Evolutionary conservation across 2,113 vertebrate genomes (phyloP), one percentile per base, ranked within the genome.

Genomic region (Eurypyga helias): DNA sequence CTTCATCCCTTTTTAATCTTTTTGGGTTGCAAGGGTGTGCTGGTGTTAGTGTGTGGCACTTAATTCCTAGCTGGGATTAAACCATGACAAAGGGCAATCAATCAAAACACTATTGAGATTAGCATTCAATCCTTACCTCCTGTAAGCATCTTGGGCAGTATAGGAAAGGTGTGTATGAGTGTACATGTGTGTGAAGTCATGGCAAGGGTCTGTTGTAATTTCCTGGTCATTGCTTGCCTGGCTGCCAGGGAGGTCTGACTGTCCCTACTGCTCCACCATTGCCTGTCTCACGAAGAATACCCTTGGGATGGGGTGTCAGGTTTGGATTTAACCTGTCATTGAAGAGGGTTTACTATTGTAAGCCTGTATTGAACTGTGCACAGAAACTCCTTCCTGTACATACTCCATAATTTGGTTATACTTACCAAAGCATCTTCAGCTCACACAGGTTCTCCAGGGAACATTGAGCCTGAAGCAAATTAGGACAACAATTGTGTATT

Each of bases 381-480:
- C 41, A 87, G 61, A 87, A 89, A 83, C 20, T 70, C 72, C 48
- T 87, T 65, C 16, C 31, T 3, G 2, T 70, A 20, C 3, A 2
- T 69, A 57, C 17, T 79, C 54, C 28, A 49, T 55, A 58, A 80
- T 86, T 94, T 33, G 5, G 19, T 93, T 92, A n/a, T 72, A 83
- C 73, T 91, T 91, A 94, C 64, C 89, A 73, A 89, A 94, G 23
- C 41, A 29, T 73, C 61, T 84, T 95, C 81, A 87, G 57, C 16
- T 93, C 54, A 65, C 45, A 70, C 1, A 17, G 45, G 13, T 77
- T 85, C 77, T 57, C 57, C 52, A 75, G 72, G 80, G 88, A 97
- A 89, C 48, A 17, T 62, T 5, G 16, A 90, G 49, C 19, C 60
- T 76, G 49, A 83, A 96, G 75, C 29, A 96, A 85, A 85, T 87